These are phyloP conservation scores for Entomobrya multifasciata DNA, from an alignment of 2,888 invertebrate genomes.

Conservation along the genomic window DNA sequence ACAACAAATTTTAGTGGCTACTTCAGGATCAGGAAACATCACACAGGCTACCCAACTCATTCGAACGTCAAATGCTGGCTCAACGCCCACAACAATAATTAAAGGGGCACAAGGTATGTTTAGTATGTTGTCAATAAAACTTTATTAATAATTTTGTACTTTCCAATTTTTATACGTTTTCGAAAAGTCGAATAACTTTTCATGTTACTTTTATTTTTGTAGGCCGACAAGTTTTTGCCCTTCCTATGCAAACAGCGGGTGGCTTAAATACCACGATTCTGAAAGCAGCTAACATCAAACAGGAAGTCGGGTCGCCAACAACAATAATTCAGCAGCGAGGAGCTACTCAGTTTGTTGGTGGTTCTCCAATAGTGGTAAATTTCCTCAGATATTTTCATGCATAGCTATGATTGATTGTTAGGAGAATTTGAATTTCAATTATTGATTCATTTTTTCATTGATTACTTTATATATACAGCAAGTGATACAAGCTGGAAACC, in stretches of 20 bases:
- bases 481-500: constrained; percentile 79
- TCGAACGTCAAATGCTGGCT: constrained; percentile 70
- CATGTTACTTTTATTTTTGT: neutral
- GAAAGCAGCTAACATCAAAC: constrained; percentile 78
- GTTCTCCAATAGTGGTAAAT: constrained; percentile 74
- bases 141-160: no score
- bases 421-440: no score
- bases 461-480: constrained; percentile 62
- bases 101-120: constrained; percentile 77
- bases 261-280: constrained; percentile 77
- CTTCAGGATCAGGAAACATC: constrained; percentile 63
- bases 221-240: constrained; percentile 80
- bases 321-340: constrained; percentile 72
- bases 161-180: neutral
- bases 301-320: constrained; percentile 65
- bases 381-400: no score
- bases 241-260: constrained; percentile 78
- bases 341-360: constrained; percentile 73
- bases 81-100: constrained; percentile 74
- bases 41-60: constrained; percentile 74
- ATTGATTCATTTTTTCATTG: no score
- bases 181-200: no score
- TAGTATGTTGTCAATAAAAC: no score
- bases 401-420: no score
- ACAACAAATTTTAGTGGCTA: constrained; percentile 72